Base-by-base conservation (phyloP, 2,797 vertebrate species). In the Paguma larvata region DNA sequence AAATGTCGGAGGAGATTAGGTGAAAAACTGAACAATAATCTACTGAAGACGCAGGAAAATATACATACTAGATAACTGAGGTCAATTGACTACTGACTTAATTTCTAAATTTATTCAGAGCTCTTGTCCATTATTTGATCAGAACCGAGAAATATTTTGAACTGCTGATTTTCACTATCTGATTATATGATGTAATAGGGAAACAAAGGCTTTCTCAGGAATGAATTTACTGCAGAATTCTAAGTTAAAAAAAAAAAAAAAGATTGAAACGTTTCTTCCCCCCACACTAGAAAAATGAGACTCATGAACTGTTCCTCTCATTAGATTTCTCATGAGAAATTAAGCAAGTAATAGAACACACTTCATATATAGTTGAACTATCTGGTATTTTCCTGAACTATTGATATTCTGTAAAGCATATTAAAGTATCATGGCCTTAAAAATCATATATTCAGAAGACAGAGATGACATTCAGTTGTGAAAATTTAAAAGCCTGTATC, bases 91-190 rank as follows among this genome's bases (percentile, higher is more conserved):
- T 53, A 25, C 38, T 83, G 15, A 51, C 14, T 89, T 83, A 67
- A 91, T 94, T 95, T 85, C 59, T 88, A 85, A 91, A 89, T 85
- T 38, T 63, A 89, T 25, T 38, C 6, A 65, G n/a, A 46, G 27
- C 75, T 53, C 27, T 23, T 59, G 7, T 9, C 4, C 44, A 84
- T 79, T 85, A 86, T 63, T 46, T 87, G 7, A 75, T 78, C 5
- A 59, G 97, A 94, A 86, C 18, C 32, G 92, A 38, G 15, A 96
- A 95, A 94, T 88, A 84, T 6, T 73, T 48, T 70, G 51, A 95
- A 89, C 27, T 67, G 18, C 5, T 82, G 13, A 63, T 30, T 79
- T 41, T 77, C 2, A 53, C 30, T 53, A 19, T 83, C n/a, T 93
- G 30, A 84, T 70, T 86, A 25, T 25, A 63, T 67, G 53, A 85